Conservation (phyloP, 2,888 invertebrate genomes). For the Hesperia comma region DNA sequence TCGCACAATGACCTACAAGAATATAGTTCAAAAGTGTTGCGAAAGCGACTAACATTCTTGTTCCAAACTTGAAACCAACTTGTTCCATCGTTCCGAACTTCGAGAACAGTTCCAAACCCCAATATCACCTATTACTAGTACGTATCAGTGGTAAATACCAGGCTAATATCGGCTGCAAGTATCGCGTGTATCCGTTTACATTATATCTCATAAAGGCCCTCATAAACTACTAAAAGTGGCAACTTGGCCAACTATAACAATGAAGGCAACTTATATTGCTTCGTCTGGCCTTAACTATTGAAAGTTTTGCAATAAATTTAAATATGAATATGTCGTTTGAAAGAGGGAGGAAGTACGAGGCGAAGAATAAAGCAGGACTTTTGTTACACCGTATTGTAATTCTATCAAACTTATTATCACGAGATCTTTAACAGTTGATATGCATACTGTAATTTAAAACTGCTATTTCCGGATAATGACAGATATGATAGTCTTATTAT, state of each 20-base stretch:
- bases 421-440: no score
- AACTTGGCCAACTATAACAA: slow-evolving; percentile 61
- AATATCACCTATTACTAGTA: neutral
- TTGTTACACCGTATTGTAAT: slow-evolving; percentile 46
- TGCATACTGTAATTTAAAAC: no score
- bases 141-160: neutral
- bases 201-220: slow-evolving; percentile 14
- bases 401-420: neutral
- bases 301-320: slow-evolving; percentile 75
- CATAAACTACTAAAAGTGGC: slow-evolving; percentile 47
- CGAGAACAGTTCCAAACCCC: neutral
- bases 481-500: no score
- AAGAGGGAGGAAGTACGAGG: slow-evolving; percentile 51
- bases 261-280: slow-evolving; percentile 65
- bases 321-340: slow-evolving; percentile 77
- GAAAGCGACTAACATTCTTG: no score
- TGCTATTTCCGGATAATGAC: no score
- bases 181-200: slow-evolving; percentile 2
- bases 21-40: no score
- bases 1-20: no score
- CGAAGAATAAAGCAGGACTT: slow-evolving; percentile 50
- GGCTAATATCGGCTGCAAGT: neutral
- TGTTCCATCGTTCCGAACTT: neutral
- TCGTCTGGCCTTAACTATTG: slow-evolving; percentile 65
- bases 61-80: no score